Conservation (phyloP, 2,113 vertebrate genomes). For the Chloroceryle aenea region DNA sequence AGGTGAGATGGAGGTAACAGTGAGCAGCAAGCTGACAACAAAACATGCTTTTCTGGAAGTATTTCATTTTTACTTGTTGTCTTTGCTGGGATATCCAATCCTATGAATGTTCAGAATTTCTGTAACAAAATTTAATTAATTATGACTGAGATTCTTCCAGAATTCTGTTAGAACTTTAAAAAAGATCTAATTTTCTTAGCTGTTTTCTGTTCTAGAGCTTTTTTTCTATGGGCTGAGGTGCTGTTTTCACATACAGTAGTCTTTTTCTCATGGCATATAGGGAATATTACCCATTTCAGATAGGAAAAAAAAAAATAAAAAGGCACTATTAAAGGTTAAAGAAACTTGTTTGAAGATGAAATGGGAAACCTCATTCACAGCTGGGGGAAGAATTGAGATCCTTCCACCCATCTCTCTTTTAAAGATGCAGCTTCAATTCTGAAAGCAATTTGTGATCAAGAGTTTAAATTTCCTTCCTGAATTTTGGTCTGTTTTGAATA, state of each 20-base stretch:
- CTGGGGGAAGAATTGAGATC: not conserved
- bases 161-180: not conserved
- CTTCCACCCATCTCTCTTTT: not conserved
- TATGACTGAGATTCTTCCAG: not conserved
- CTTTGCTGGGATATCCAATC: not conserved
- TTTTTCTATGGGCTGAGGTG: not conserved
- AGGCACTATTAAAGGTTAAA: not conserved
- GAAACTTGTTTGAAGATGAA: not conserved
- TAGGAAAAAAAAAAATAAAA: not conserved
- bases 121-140: not conserved
- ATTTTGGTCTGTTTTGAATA: slow-evolving; percentile 2
- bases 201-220: not conserved
- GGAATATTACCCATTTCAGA: not conserved
- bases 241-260: not conserved
- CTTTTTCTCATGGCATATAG: not conserved
- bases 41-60: not conserved
- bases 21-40: not conserved
- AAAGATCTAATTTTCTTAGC: rapidly evolving
- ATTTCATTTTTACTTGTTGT: not conserved
- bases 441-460: not conserved
- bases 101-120: not conserved
- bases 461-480: not conserved
- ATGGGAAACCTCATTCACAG: not conserved
- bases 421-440: not conserved
- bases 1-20: not conserved